phyloP scores from a whole-genome alignment of 1,140 invertebrate genomes.

The Danaus plexippus region DNA sequence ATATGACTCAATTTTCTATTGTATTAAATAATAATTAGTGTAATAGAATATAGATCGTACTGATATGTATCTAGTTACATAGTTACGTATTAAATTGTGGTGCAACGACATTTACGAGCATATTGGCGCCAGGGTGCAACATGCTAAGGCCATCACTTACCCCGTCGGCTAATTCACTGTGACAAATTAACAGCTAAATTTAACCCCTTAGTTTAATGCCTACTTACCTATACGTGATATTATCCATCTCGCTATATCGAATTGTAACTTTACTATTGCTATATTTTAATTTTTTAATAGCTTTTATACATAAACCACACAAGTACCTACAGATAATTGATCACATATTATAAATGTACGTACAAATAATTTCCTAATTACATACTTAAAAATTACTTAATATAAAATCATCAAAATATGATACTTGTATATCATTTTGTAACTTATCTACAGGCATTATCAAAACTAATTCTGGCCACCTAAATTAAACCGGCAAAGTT shows the following conservation, averaged over 20 bases:
- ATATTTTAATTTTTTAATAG: too few species aligned
- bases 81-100: constrained; percentile 64
- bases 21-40: constrained; percentile 26
- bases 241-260: constrained; percentile 10
- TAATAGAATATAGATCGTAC: constrained; percentile 32
- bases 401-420: too few species aligned
- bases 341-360: too few species aligned
- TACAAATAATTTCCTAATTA: too few species aligned
- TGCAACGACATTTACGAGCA: constrained; percentile 59
- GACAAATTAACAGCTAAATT: constrained; percentile 69
- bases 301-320: too few species aligned
- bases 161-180: constrained; percentile 68
- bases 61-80: constrained; percentile 55
- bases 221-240: constrained; percentile 24
- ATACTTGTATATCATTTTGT: too few species aligned
- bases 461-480: too few species aligned
- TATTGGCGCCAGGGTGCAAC: constrained; percentile 67
- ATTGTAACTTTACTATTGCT: too few species aligned
- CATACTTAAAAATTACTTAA: too few species aligned
- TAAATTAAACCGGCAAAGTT: too few species aligned
- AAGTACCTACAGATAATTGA: too few species aligned
- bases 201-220: constrained; percentile 31
- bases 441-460: too few species aligned
- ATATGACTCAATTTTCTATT: constrained; percentile 16
- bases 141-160: constrained; percentile 67